phyloP scores from a whole-genome alignment of 1,140 invertebrate species.

The Aphidius ervi region DNA sequence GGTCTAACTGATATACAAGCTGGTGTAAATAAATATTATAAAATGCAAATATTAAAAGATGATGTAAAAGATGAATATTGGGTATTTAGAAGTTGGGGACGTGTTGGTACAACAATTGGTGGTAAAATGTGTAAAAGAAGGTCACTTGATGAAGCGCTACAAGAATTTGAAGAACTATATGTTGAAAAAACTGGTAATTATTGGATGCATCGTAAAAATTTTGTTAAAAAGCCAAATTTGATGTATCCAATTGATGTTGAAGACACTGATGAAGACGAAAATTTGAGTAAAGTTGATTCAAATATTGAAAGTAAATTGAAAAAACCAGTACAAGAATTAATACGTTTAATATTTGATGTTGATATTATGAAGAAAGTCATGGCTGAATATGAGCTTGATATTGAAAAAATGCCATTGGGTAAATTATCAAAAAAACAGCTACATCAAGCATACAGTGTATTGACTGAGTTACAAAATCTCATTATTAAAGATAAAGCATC shows the following conservation, averaged over 20 bases:
- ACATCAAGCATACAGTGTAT: conserved; percentile 75
- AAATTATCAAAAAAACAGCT: conserved; percentile 93
- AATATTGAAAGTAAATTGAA: conserved; percentile 65
- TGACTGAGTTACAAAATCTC: conserved; percentile 72
- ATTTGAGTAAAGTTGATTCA: conserved; percentile 36
- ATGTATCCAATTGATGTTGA: conserved; percentile 91
- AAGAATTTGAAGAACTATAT: conserved; percentile 68
- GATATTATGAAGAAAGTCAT: conserved; percentile 88
- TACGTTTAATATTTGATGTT: conserved; percentile 87
- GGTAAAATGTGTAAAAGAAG: conserved; percentile 70
- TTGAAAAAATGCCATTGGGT: conserved; percentile 96
- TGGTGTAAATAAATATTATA: conserved; percentile 93
- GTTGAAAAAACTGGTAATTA: conserved; percentile 81
- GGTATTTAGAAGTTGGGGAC: conserved; percentile 89
- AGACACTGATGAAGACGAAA: conserved; percentile 59
- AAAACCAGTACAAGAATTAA: conserved; percentile 74
- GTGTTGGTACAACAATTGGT: conserved; percentile 89
- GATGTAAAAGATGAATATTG: conserved; percentile 70
- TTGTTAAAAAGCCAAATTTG: conserved; percentile 75
- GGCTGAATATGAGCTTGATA: conserved; percentile 93
- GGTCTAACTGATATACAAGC: conserved; percentile 79
- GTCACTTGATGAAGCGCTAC: conserved; percentile 59
- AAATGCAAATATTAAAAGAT: conserved; percentile 82
- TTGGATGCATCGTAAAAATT: conserved; percentile 67
- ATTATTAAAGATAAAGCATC: conserved; percentile 45